Evolutionary conservation across 2,113 vertebrate genomes (phyloP), one percentile per base, ranked within the genome.

Genomic region (Climacteris rufus): DNA sequence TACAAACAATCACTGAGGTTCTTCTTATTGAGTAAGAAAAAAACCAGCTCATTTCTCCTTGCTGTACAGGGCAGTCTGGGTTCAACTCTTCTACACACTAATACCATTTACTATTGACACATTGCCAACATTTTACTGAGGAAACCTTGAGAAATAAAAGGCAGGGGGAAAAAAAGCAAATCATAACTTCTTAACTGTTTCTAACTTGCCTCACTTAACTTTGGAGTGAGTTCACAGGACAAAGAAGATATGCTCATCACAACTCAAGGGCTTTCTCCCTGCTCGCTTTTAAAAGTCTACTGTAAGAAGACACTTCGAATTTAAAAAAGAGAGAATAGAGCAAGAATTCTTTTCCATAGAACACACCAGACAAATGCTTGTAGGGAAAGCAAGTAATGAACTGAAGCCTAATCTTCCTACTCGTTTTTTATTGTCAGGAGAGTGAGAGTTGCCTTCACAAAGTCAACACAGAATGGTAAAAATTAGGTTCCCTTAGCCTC

Each of bases 391-490:
- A 83, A 16, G n/a, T 54, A 85, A 76, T 25, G 24, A 92, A 71
- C 35, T 33, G 10, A 79, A 76, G 57, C 23, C 37, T 72, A 39
- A 60, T 40, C n/a, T 65, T 76, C 24, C 13, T 44, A 22, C 4
- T 63, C 49, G 47, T 40, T 40, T 87, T 88, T 50, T 13, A 22
- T 1, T 57, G 24, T 23, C 33, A 71, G 35, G 11, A 12, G 14
- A 64, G 23, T 15, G 12, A 78, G 30, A 65, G 24, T 10, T 47
- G 12, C 17, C 22, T 50, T 72, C 53, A 63, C 25, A 72, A 60
- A 86, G 13, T 9, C 50, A 80, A 59, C 8, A 66, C 1, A 25
- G 40, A 71, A 61, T 0, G 0, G 24, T 45, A 74, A 79, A 65
- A 90, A 68, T 52, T 39, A 83, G 44, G 16, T 61, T 86, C 33